A percentile compares a stretch with the other conserved stretches of the same genome.
Conservation (phyloP, 1,140 invertebrate genomes). For the Hirudo medicinalis region DNA sequence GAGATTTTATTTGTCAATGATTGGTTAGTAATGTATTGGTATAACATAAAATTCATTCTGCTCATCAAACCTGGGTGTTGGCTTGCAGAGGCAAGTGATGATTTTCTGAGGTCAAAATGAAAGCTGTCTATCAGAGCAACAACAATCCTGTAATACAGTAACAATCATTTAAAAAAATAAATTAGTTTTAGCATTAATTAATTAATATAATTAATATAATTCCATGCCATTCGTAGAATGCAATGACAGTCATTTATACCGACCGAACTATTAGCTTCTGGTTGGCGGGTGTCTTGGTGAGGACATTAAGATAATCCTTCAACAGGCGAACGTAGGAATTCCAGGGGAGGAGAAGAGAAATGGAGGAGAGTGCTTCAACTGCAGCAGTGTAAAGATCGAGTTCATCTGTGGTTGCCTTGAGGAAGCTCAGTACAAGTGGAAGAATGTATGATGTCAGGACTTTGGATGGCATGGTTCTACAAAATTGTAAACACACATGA, state of each 20-base stretch:
- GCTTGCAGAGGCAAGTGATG: neutral
- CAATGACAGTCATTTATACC: neutral
- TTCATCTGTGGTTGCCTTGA: constrained; percentile 51
- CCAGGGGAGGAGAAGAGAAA: constrained; percentile 69
- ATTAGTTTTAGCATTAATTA: too few species aligned
- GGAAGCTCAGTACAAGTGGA: constrained; percentile 64
- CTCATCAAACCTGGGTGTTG: neutral
- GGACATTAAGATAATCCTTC: neutral
- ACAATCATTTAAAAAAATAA: too few species aligned
- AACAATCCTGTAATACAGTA: too few species aligned
- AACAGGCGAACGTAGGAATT: constrained; percentile 67
- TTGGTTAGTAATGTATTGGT: neutral
- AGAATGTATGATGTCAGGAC: constrained; percentile 69
- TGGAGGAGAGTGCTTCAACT: constrained; percentile 50
- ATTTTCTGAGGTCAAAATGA: too few species aligned
- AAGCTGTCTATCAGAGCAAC: too few species aligned
- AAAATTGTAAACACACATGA: neutral
- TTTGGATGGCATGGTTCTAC: constrained; percentile 46
- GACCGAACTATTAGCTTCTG: neutral
- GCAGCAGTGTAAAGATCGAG: constrained; percentile 68
- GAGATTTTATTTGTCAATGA: neutral
- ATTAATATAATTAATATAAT: too few species aligned
- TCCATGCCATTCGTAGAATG: too few species aligned
- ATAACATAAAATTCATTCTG: neutral
- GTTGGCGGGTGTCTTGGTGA: neutral